phyloP scores from a whole-genome alignment of 2,888 invertebrate species.

The Mesochorus sp. region DNA sequence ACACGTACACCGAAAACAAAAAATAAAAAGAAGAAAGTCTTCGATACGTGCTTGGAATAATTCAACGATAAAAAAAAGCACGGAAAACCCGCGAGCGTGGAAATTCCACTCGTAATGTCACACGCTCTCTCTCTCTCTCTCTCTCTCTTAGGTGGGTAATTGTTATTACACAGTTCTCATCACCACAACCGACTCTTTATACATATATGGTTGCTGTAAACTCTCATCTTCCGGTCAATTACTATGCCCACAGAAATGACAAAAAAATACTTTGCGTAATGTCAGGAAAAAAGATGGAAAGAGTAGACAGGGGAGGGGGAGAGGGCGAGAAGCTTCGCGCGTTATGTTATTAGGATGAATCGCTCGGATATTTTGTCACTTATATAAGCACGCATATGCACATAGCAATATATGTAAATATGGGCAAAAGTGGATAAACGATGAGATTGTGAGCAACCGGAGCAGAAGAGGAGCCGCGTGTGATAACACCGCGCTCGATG shows the following conservation, averaged over 20 bases:
- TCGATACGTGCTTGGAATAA: conserved; percentile 53
- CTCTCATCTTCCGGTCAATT: conserved; percentile 55
- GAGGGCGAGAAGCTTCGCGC: neutral
- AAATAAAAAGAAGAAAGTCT: conserved; percentile 18
- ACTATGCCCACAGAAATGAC: neutral
- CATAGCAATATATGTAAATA: neutral
- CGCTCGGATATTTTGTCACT: conserved; percentile 45
- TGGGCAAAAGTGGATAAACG: conserved; percentile 22
- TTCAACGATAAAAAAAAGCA: conserved; percentile 23
- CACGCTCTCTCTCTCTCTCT: conserved; percentile 1
- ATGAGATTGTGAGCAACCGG: neutral
- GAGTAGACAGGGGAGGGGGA: neutral
- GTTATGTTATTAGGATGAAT: conserved; percentile 36
- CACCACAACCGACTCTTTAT: neutral
- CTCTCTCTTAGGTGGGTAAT: conserved; percentile 21
- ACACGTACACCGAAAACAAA: too few relatives aligned
- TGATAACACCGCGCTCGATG: conserved; percentile 28
- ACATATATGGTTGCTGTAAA: conserved; percentile 21
- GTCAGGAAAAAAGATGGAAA: neutral
- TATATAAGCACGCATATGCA: neutral
- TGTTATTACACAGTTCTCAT: conserved; percentile 44
- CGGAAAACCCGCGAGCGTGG: conserved; percentile 22
- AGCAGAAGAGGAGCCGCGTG: neutral
- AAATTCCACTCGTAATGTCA: conserved; percentile 45
- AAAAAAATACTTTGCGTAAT: conserved; percentile 25